A percentile compares a stretch with the other conserved stretches of the same genome.
These are phyloP conservation scores for Lycaon pictus DNA, from an alignment of 2,113 vertebrate species.

Conservation along the genomic window DNA sequence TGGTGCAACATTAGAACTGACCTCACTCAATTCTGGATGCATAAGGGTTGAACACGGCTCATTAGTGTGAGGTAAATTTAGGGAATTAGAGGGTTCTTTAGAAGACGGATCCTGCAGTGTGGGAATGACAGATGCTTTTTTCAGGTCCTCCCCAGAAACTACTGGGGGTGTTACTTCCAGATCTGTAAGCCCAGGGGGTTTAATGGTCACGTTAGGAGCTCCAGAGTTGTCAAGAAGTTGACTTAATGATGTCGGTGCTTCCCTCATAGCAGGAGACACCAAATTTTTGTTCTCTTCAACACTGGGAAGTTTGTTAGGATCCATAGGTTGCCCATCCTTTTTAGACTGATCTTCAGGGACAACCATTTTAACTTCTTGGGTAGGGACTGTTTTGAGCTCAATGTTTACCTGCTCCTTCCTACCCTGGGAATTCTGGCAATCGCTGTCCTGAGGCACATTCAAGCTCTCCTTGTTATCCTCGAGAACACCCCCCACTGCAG, in stretches of 20 bases:
- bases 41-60: conserved; percentile 84
- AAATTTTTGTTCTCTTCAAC: conserved; percentile 89
- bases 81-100: conserved; percentile 86
- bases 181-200: conserved; percentile 86
- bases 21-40: conserved; percentile 86
- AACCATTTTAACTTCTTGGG: conserved; percentile 90
- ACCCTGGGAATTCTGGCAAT: conserved; percentile 87
- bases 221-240: conserved; percentile 96
- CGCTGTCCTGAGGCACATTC: conserved; percentile 86
- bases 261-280: conserved; percentile 90
- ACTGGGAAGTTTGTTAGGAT: conserved; percentile 84
- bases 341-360: conserved; percentile 88
- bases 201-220: conserved; percentile 89
- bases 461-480: conserved; percentile 91
- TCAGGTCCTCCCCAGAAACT: conserved; percentile 85
- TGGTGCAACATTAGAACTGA: conserved; percentile 87
- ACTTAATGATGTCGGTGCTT: conserved; percentile 95
- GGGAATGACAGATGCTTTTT: conserved; percentile 86
- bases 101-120: conserved; percentile 84
- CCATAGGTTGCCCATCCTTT: conserved; percentile 85
- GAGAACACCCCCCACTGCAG: conserved; percentile 84
- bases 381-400: conserved; percentile 89
- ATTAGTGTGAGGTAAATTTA: conserved; percentile 83
- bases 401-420: conserved; percentile 89
- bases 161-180: conserved; percentile 83